A percentile compares a stretch with the other conserved stretches of the same genome.
phyloP scores from a whole-genome alignment of 92 coral and sea anemone genomes.

The Phenganax stokvisi region DNA sequence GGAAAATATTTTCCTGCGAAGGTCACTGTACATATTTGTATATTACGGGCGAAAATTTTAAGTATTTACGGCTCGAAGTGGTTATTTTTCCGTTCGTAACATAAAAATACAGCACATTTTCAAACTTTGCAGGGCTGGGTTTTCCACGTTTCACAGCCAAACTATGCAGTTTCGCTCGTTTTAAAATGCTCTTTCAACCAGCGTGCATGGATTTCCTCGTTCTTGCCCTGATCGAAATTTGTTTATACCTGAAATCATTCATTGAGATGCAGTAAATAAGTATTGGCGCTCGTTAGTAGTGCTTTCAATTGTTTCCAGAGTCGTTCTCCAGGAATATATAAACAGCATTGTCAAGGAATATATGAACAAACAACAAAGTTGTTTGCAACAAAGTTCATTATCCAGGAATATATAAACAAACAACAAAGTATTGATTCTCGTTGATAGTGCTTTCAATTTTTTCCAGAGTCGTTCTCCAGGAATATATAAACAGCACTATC shows the following conservation, averaged over 20 bases:
- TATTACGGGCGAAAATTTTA: neutral
- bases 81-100: neutral
- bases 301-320: slow-evolving; percentile 37
- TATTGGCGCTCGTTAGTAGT: neutral
- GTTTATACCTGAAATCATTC: too few relatives aligned
- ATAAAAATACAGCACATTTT: neutral
- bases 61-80: neutral
- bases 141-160: too few relatives aligned
- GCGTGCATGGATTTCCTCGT: too few relatives aligned
- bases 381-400: neutral
- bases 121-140: too few relatives aligned
- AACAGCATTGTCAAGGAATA: slow-evolving; percentile 54
- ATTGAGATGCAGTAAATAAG: too few relatives aligned
- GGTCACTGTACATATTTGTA: neutral
- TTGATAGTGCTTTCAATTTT: neutral
- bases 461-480: slow-evolving; percentile 79
- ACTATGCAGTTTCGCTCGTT: too few relatives aligned
- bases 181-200: too few relatives aligned
- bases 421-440: neutral
- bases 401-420: too few relatives aligned
- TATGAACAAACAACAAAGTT: neutral
- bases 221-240: too few relatives aligned
- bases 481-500: slow-evolving; percentile 80
- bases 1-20: neutral
- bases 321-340: slow-evolving; percentile 90